A percentile compares a stretch with the other conserved stretches of the same genome.
Conservation (phyloP, 2,797 vertebrate species). For the Sparidentex hasta region DNA sequence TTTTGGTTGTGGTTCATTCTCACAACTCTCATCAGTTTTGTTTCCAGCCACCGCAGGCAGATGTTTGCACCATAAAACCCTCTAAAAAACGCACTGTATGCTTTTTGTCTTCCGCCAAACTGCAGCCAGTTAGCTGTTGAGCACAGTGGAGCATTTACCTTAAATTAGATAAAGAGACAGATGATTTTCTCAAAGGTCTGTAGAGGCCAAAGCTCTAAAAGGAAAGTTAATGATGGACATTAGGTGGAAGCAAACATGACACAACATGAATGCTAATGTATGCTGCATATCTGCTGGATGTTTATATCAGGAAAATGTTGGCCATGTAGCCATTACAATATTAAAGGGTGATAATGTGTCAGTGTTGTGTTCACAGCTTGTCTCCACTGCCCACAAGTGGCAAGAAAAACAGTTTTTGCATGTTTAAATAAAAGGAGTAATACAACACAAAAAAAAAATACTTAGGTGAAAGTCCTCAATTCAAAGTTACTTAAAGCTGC, state of each 20-base stretch:
- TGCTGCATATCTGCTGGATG: not conserved
- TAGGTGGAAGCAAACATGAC: not conserved
- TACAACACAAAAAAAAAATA: no score
- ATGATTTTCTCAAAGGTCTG: not conserved
- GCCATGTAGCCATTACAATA: not conserved
- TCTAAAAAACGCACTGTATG: not conserved
- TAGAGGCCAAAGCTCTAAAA: not conserved
- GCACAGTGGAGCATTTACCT: not conserved
- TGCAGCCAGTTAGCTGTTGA: not conserved
- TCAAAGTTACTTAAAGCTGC: no score
- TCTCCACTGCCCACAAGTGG: not conserved
- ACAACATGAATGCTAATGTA: not conserved
- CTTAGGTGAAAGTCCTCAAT: no score
- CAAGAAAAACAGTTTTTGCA: not conserved
- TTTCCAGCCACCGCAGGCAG: not conserved
- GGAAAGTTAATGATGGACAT: not conserved
- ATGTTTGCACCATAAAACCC: not conserved
- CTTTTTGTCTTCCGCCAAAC: not conserved
- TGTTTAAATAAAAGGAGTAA: no score
- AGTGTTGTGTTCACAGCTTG: not conserved
- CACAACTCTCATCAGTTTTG: not conserved
- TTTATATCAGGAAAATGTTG: not conserved
- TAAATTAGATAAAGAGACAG: not conserved
- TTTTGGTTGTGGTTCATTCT: constrained; percentile 1
- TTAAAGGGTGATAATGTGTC: not conserved